A percentile compares a stretch with the other conserved stretches of the same genome.
Conservation (phyloP, 2,888 invertebrate genomes). For the Acrocyrtus sp. region DNA sequence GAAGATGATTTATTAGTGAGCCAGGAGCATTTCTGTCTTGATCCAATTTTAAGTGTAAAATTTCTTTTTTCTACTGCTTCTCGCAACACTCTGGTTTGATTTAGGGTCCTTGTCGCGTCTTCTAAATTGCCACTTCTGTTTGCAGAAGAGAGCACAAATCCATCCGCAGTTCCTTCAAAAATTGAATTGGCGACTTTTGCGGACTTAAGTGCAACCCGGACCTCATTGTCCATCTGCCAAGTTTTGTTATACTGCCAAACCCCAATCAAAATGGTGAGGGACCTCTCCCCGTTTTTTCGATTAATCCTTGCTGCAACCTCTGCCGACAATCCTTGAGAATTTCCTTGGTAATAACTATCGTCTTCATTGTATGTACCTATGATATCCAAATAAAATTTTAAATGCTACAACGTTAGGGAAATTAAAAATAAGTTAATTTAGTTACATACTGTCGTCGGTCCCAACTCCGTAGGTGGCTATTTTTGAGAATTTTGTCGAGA, state of each 20-base stretch:
- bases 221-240: conserved; percentile 8
- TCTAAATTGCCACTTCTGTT: not conserved
- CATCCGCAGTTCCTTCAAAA: conserved; percentile 14
- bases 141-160: not conserved
- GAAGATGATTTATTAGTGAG: not conserved
- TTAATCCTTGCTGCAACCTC: conserved; percentile 27
- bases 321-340: not conserved
- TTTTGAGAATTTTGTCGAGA: too few relatives aligned
- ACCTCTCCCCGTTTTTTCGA: not conserved
- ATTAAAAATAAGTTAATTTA: too few relatives aligned
- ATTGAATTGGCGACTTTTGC: conserved; percentile 20
- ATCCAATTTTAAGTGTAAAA: conserved; percentile 14
- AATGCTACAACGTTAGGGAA: too few relatives aligned
- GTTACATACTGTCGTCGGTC: conserved; percentile 9
- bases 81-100: not conserved
- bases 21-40: conserved; percentile 9
- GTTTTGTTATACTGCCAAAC: not conserved
- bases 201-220: conserved; percentile 12
- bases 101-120: not conserved
- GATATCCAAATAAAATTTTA: too few relatives aligned
- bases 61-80: not conserved
- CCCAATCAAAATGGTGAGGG: conserved; percentile 4
- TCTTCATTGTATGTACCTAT: conserved; percentile 12
- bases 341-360: not conserved
- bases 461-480: conserved; percentile 8